Evolutionary conservation across 1,140 invertebrate genomes (phyloP), one percentile per base, ranked within the genome.

Genomic region (Brachionus sp.): DNA sequence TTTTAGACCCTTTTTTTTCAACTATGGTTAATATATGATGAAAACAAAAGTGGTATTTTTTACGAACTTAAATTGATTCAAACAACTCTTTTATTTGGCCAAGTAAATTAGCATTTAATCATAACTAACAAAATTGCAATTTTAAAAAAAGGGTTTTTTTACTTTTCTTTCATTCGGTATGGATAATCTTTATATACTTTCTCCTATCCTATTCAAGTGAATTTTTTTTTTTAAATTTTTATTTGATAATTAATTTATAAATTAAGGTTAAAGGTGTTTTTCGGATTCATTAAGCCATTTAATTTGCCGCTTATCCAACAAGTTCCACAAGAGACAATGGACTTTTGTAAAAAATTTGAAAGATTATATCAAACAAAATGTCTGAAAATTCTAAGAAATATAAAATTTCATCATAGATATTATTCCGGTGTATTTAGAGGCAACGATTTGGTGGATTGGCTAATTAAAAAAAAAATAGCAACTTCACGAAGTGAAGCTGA

Each of bases 271-370:
- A 57, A 80, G 62, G 50, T 62, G 39, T 23, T 80, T 29, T 42
- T 80, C 9, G 50, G 77, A 23, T 23, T 53, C 1, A 13, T 80
- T 29, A 37, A 80, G 23, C 77, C 77, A 16, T 80, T 57, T 33
- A 80, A 57, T 23, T 37, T 57, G 10, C 50, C 77, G 7, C 9
- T 19, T 3, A 42, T 39, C 13, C 37, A 73, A 2, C 1, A 57
- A 13, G 86, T 96, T 3, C 92, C 91, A 64, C 90, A 91, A 16
- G 93, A 95, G 87, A 94, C 93, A 0, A 93, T 66, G 91, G 92
- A 93, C 84, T 92, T 95, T 64, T 95, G 95, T 86, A 93, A 96
- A 84, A 94, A 96, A 87, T 98, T 97, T 88, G 91, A 92, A 23
- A 92, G 91, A 35, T 94, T 95, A 88, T 93, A 97, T 88, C 90